Evolutionary conservation across 2,888 invertebrate genomes (phyloP), one percentile per base, ranked within the genome.

Genomic region (Podotricha telesiphe): DNA sequence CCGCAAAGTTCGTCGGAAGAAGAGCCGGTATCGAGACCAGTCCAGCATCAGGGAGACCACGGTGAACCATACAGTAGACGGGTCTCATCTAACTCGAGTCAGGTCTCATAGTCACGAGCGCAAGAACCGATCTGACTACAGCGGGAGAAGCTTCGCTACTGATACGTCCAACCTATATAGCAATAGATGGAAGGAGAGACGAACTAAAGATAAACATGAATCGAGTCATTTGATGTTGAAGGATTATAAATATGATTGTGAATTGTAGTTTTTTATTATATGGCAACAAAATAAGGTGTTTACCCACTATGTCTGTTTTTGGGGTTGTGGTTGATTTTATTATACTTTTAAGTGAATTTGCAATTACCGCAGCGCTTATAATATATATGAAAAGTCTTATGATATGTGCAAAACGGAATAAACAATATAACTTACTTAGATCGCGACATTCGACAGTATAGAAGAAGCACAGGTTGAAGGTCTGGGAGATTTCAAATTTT

Each of bases 11-110:
- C 81, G 82, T 0, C 86, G 88, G 67, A 93, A 91, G 77, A 91
- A 87, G 73, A 83, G 83, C 61, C 94, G 93, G 59, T 94, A 94
- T 75, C 85, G 93, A n/a, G 95, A 94, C 58, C 94, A 94, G 75
- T 94, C 95, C 74, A 94, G 94, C 84, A 88, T 95, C 80, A 88
- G 95, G 65, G 94, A 95, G 73, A 94, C 94, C n/a, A 94, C 92
- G 66, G 86, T 94, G 50, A 91, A 91, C 76, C 91, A 91, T 74
- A 89, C 85, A 1, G 83, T 90, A 0, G 90, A 93, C 5, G 93
- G 89, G 3, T 82, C 88, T 0, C 90, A 92, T 65, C 82, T 93
- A 22, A 90, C 93, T 11, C 80, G 92, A 28, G 87, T 93, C 3
- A 83, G 89, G 20, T 92, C 90, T 8, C 80, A 81, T 45, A 76